phyloP scores from a whole-genome alignment of 2,113 vertebrate species.

The Engraulis encrasicolus region DNA sequence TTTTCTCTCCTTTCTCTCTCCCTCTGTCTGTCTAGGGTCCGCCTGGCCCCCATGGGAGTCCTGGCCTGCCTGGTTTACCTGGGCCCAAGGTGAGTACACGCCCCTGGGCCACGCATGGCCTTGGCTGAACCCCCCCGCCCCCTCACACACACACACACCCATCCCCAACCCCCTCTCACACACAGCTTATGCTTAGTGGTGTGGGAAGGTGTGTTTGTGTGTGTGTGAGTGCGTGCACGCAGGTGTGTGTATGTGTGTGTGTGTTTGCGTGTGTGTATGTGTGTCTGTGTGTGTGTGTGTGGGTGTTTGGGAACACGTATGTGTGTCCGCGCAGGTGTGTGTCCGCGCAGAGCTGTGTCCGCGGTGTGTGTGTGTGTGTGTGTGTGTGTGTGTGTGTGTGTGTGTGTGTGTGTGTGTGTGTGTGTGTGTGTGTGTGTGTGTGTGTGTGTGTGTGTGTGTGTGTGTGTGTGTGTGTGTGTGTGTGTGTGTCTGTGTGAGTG shows the following conservation, averaged over 20 bases:
- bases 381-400: not conserved
- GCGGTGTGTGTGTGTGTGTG: not conserved
- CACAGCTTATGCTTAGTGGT: slow-evolving; percentile 18
- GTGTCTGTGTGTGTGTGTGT: not conserved
- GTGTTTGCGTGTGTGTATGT: not conserved
- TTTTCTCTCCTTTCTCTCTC: not conserved
- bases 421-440: not conserved
- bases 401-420: not conserved
- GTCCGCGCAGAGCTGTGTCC: too few relatives aligned
- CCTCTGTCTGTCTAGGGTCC: slow-evolving; percentile 76
- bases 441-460: slow-evolving; percentile 16
- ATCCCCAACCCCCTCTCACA: not conserved
- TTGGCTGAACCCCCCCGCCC: not conserved
- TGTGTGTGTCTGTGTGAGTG: not conserved
- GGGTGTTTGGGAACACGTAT: not conserved
- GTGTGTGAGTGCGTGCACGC: too few relatives aligned
- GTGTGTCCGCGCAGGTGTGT: not conserved
- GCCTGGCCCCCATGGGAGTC: slow-evolving; percentile 88
- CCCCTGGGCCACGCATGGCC: not conserved
- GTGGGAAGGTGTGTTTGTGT: not conserved
- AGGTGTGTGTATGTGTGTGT: not conserved
- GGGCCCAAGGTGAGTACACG: slow-evolving; percentile 86
- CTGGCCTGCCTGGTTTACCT: slow-evolving; percentile 86
- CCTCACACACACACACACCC: too few relatives aligned
- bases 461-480: slow-evolving; percentile 4